These are phyloP conservation scores for Oikopleura albicans DNA, from an alignment of 23 tunicate genomes.

Conservation along the genomic window DNA sequence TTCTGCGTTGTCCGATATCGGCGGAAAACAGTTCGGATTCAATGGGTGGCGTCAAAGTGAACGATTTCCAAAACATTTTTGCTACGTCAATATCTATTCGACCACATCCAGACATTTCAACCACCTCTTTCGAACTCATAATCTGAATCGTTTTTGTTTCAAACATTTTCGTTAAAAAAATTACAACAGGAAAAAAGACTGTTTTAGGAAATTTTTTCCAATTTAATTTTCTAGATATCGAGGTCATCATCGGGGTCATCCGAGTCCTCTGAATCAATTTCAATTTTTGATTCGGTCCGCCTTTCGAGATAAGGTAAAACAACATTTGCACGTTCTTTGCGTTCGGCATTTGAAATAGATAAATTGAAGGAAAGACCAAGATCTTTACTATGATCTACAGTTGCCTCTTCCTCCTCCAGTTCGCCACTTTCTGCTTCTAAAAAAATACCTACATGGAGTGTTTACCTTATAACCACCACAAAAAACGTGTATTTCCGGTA, in stretches of 20 bases:
- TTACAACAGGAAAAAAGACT: too few relatives aligned
- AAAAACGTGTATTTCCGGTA: neutral
- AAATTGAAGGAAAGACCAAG: neutral
- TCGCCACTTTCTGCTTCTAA: neutral
- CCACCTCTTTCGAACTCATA: neutral
- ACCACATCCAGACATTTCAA: slow-evolving; percentile 8
- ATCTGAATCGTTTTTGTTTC: too few relatives aligned
- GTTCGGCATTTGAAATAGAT: neutral
- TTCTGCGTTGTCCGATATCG: neutral
- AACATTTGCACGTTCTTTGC: neutral
- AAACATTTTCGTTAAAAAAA: too few relatives aligned
- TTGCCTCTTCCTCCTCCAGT: neutral
- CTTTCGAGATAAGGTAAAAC: neutral
- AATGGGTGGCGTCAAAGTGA: neutral
- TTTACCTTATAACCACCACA: too few relatives aligned
- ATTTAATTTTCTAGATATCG: too few relatives aligned
- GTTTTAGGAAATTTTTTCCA: too few relatives aligned
- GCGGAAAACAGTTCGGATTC: neutral
- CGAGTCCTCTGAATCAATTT: slow-evolving; percentile 13
- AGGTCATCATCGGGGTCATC: slow-evolving; percentile 18
- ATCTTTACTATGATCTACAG: neutral
- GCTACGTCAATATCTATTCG: neutral
- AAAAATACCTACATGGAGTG: neutral
- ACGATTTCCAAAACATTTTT: slow-evolving; percentile 6
- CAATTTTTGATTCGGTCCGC: neutral